Evolutionary conservation across 2,888 invertebrate species (phyloP), one percentile per base, ranked within the genome.

Genomic region (Tricholauxania praeusta): DNA sequence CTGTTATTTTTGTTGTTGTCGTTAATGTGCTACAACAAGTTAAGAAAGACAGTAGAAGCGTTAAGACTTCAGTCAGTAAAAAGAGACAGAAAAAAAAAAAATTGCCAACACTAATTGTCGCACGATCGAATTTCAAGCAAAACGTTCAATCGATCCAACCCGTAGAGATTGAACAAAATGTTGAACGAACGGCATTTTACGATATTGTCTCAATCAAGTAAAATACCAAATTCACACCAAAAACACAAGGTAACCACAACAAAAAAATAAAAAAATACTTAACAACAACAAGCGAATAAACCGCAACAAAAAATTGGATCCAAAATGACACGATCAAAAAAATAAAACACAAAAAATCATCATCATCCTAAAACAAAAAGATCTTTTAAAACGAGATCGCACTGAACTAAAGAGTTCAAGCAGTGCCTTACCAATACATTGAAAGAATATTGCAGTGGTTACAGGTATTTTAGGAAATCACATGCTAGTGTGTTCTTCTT

Each of bases 181-280:
- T 5, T 28, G 64, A 73, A 68, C 69, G 74, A 78, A 76, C 76
- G 77, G 78, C 80, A 79, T 81, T 80, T 81, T 80, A 83, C 83
- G 83, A 82, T 84, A 81, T 80, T 82, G 83, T 81, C 83, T 83
- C 78, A 83, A 84, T 83, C 83, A 82, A 79, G 53, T 53, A 47
- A 70, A 70, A 70, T 70, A 53, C 70, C 63, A 48, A 70, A 63
- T 63, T 70, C 70, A 71, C 69, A 57, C 63, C 63, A 63, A 47
- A 22, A 53, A 68, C 10, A 39, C 72, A 53, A 66, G 51, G n/a
- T 12, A 64, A 64, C 65, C 39, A n/a, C 51, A 51, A 66, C 32
- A 55, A 28, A 69, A 69, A 57, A 55, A 57, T n/a, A 53, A 39
- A 32, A 71, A 57, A 48, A 71, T 19, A 47, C 55, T 65, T 8